Evolutionary conservation across 1,140 invertebrate genomes (phyloP), one percentile per base, ranked within the genome.

Genomic region (Himalopsyche phryganea): DNA sequence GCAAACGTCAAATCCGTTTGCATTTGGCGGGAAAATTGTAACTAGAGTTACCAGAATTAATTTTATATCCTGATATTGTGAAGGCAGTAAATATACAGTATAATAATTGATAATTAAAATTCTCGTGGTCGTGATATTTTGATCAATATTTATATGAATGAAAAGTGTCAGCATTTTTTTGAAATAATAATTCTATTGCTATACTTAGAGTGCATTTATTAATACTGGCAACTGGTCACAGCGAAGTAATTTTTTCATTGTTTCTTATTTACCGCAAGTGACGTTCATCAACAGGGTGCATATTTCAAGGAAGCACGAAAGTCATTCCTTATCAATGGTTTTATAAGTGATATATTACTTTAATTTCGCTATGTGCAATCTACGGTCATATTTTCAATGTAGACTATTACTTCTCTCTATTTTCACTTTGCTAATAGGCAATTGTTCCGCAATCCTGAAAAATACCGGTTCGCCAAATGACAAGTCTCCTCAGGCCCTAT

Each of bases 381-480:
- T 17, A 51, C 32, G 23, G 23, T 28, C 4, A 9, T 28, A 5
- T 28, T 28, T 9, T 28, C 23, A 33, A 49, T 49, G 35, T 11
- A 33, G 13, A 20, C 32, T 32, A 49, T 28, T n/a, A 28, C 2
- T 49, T 10, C 35, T 6, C 35, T 23, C 32, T 5, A 14, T 47
- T 38, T 47, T 47, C 4, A 14, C 18, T 7, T n/a, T 54, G n/a
- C 18, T 59, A 23, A 23, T 59, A 41, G 45, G 28, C 32, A 32
- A 6, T 33, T 14, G 28, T 47, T 52, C 23, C 45, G 57, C 48
- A 18, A 15, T 47, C 7, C 11, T 46, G 15, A 6, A 13, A 38
- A 28, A 40, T 49, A 50, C 52, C 52, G 50, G 50, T 54, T 50
- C 35, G 9, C n/a, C 46, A 38, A 59, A 54, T 45, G 38, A 54